Evolutionary conservation across 2,888 invertebrate species (phyloP), one percentile per base, ranked within the genome.

Genomic region (Meganola albula): DNA sequence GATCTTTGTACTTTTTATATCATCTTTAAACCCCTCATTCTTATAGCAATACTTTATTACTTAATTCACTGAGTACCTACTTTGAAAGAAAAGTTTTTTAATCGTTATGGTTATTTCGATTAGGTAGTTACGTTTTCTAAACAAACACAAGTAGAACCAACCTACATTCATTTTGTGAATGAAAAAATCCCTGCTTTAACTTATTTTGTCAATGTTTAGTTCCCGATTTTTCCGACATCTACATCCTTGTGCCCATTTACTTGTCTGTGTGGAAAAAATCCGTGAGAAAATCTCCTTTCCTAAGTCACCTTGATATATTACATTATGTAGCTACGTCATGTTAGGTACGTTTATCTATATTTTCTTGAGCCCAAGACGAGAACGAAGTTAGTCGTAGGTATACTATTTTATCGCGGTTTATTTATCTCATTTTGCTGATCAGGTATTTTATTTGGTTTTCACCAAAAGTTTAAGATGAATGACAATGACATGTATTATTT

Each of bases 1-100:
- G 64, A 59, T 59, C 73, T 74, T 72, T 66, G 58, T 55, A 64
- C 64, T 70, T 70, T 73, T 73, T 71, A 63, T 65, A 65, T 69
- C 65, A 67, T 70, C 67, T 60, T 60, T 66, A 60, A 53, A 45
- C 54, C 49, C 58, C 63, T 70, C 64, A 65, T 67, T 72, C n/a
- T 68, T 60, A 66, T 62, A 67, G 60, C 53, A 60, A 59, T 63
- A 57, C 59, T 55, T 58, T 57, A 51, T 52, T 47, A 56, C 49
- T 46, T 45, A 38, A 48, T 44, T 48, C 42, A 36, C 45, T 40
- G 8, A 20, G 20, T 20, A 48, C 45, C 40, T 43, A 44, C 38
- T 50, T 48, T 32, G 23, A 11, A 37, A 37, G 26, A 41, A 24
- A 51, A 40, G 23, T 40, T 50, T 25, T 35, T 40, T 38, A 31